Evolutionary conservation across 2,113 vertebrate species (phyloP).

Genomic region (Lampris megalopsis): DNA sequence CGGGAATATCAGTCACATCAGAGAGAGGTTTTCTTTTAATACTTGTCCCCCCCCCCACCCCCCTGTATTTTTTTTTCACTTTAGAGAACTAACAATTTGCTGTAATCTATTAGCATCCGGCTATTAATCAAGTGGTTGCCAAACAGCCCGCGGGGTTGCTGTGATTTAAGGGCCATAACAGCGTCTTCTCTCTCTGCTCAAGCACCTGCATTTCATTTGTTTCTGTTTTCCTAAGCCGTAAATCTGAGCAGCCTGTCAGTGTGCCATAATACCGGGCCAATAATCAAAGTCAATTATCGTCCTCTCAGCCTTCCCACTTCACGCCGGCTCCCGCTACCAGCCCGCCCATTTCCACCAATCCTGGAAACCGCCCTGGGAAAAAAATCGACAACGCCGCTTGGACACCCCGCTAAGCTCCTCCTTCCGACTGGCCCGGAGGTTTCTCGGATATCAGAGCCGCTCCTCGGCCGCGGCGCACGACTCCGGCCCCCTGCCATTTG

Average conservation of each 20-base stretch:
- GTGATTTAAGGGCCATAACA: conserved; percentile 92
- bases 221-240: conserved; percentile 88
- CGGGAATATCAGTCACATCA: conserved; percentile 57
- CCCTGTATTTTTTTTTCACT: conserved; percentile 40
- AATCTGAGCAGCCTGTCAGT: conserved; percentile 89
- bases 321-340: not conserved
- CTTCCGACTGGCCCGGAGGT: conserved; percentile 24
- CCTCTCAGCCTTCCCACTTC: conserved; percentile 78
- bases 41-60: conserved; percentile 30
- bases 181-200: conserved; percentile 87
- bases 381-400: conserved; percentile 58
- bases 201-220: conserved; percentile 93
- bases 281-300: conserved; percentile 91
- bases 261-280: conserved; percentile 91
- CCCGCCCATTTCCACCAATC: conserved; percentile 5
- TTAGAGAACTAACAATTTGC: conserved; percentile 78
- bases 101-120: conserved; percentile 86
- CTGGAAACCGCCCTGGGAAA: not conserved
- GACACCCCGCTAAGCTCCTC: conserved; percentile 80
- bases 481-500: conserved; percentile 54
- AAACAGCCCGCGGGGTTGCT: conserved; percentile 85
- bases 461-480: conserved; percentile 60
- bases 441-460: conserved; percentile 54
- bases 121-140: conserved; percentile 91
- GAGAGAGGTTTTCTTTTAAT: conserved; percentile 40